Percentiles rank a stretch among this genome's conserved stretches.
Conservation (phyloP, 2,113 vertebrate genomes). For the Petrocephalus zakoni region DNA sequence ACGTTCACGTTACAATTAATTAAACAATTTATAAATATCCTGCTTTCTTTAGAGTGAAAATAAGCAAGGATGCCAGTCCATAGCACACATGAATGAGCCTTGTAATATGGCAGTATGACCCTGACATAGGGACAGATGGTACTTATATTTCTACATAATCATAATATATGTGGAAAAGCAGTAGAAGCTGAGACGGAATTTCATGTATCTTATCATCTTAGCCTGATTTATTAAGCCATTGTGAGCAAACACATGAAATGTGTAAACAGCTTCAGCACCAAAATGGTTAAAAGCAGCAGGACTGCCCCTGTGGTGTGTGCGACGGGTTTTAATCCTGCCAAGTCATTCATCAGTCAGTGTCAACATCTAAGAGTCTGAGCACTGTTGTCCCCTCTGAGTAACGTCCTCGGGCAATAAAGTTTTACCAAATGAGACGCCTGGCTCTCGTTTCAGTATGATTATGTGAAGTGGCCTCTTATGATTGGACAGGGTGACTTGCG, state of each 20-base stretch:
- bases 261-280: not conserved
- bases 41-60: not conserved
- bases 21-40: not conserved
- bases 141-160: not conserved
- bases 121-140: not conserved
- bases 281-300: not conserved
- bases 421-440: not conserved
- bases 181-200: not conserved
- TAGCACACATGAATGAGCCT: not conserved
- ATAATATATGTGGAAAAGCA: not conserved
- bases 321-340: not conserved
- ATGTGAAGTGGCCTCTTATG: slow-evolving; percentile 10
- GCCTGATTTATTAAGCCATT: not conserved
- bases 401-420: slow-evolving; percentile 1
- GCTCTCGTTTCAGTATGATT: not conserved
- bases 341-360: not conserved
- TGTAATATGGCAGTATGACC: not conserved
- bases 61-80: not conserved
- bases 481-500: slow-evolving; percentile 10
- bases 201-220: not conserved
- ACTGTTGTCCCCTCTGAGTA: not conserved
- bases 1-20: not conserved
- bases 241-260: not conserved
- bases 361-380: not conserved
- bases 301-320: not conserved